Conservation (phyloP, 2,113 vertebrate species). For the Crotalus helleri region DNA sequence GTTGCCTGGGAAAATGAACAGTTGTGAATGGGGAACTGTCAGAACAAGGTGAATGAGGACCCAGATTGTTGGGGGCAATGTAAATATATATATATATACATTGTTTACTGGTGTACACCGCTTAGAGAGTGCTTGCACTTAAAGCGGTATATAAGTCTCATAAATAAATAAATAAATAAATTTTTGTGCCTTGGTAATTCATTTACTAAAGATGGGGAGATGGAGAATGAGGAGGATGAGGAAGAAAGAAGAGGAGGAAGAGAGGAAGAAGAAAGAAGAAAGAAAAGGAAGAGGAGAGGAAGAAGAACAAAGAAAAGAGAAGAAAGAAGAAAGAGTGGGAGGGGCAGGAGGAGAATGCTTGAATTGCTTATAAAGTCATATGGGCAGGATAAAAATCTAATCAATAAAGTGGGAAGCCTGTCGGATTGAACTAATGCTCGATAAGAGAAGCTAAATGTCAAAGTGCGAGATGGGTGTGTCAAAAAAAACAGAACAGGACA, state of each 20-base stretch:
- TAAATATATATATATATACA: too few relatives aligned
- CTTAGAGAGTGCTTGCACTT: too few relatives aligned
- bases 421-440: background rate
- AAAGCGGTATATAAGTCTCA: too few relatives aligned
- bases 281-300: too few relatives aligned
- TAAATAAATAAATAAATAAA: too few relatives aligned
- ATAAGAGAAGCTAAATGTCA: background rate
- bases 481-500: background rate
- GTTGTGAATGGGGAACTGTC: background rate
- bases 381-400: background rate
- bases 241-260: background rate
- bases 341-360: background rate
- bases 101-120: too few relatives aligned
- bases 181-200: background rate
- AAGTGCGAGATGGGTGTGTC: background rate
- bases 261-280: too few relatives aligned
- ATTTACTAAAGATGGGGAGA: background rate
- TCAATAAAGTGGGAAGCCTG: background rate
- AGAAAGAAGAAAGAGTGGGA: background rate
- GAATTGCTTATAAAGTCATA: background rate
- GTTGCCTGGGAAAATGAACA: background rate
- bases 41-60: background rate
- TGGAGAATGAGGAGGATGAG: background rate
- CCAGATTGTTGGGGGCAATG: too few relatives aligned
- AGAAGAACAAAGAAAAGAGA: background rate